These are phyloP conservation scores for Gymnoscelis rufifasciata DNA, from an alignment of 2,888 invertebrate genomes.

Conservation along the genomic window DNA sequence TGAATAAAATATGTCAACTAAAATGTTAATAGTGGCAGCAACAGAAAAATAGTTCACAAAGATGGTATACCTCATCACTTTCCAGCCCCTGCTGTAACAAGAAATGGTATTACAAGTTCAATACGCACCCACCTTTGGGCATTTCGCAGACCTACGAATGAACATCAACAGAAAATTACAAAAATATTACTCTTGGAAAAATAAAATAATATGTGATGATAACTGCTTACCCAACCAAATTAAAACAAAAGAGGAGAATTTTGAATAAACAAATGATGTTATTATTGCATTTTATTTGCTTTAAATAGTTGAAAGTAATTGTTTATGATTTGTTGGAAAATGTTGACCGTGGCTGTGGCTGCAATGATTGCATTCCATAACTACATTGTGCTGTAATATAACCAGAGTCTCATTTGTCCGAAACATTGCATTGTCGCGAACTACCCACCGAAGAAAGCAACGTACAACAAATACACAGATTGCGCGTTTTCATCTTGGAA, in stretches of 20 bases:
- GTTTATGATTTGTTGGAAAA: slow-evolving; percentile 18
- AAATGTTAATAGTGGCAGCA: slow-evolving; percentile 77
- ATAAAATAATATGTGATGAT: slow-evolving; percentile 22
- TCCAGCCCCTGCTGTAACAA: slow-evolving; percentile 94
- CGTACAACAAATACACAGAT: slow-evolving; percentile 10
- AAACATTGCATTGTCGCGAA: slow-evolving; percentile 45
- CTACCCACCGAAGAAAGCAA: slow-evolving; percentile 6
- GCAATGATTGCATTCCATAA: slow-evolving; percentile 67
- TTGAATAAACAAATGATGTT: slow-evolving; percentile 30
- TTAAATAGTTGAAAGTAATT: slow-evolving; percentile 2
- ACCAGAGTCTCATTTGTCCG: slow-evolving; percentile 74
- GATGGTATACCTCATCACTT: slow-evolving; percentile 91
- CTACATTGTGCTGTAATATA: slow-evolving; percentile 55
- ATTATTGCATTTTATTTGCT: slow-evolving; percentile 14
- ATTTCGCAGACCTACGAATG: slow-evolving; percentile 53
- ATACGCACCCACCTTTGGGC: slow-evolving; percentile 78
- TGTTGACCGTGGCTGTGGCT: slow-evolving; percentile 48
- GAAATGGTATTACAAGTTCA: slow-evolving; percentile 78
- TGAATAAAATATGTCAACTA: slow-evolving; percentile 72
- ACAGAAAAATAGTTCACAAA: slow-evolving; percentile 78
- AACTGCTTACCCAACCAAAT: slow-evolving; percentile 23
- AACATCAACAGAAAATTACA: slow-evolving; percentile 45
- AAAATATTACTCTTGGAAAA: slow-evolving; percentile 37
- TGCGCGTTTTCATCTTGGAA: slow-evolving; percentile 43
- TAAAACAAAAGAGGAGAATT: slow-evolving; percentile 25